Base-by-base conservation (phyloP, 2,113 vertebrate species). In the Oryzias melastigma region DNA sequence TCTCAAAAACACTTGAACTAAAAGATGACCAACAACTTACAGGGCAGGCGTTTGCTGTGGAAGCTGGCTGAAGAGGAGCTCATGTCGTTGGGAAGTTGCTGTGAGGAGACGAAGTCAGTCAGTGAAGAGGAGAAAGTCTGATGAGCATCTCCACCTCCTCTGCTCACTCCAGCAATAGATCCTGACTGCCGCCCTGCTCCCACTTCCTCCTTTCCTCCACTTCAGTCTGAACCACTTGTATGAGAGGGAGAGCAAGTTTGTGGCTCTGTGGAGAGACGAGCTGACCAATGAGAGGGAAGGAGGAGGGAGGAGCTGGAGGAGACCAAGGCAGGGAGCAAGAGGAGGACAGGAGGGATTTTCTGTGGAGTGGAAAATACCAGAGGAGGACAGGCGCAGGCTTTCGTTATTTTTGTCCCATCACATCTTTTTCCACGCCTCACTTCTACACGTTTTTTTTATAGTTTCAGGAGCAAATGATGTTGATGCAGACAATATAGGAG, bases 11-110 rank as follows among this genome's bases (percentile, higher is more conserved):
- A 15, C 13, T 47, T 52, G 0, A 46, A 4, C 4, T 25, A 2
- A 54, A 40, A 56, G 5, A 10, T 27, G 15, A 14, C 4, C 19
- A 48, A 27, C 45, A 58, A 92, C 91, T 91, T 81, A 92, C 91
- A 82, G 20, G 89, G 65, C 6, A 81, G 82, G 24, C 68, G 82
- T 53, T 87, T 87, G 82, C 59, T 88, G 68, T 88, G 84, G 41
- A 87, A 65, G 76, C 81, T 90, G 50, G 86, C 70, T 25, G 87
- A 79, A 25, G 88, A 84, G 42, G 90, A 89, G 80, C 82, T 92
- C 90, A 91, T 92, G 84, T 57, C 80, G 77, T 75, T 53, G 72
- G 40, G 48, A 68, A 62, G 35, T 60, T 42, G 14, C 43, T 18
- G 59, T n/a, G 46, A 42, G 49, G 46, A 46, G 53, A 35, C 22